phyloP scores from a whole-genome alignment of 1,140 invertebrate species.

The Macrotrachela quadricornifera region DNA sequence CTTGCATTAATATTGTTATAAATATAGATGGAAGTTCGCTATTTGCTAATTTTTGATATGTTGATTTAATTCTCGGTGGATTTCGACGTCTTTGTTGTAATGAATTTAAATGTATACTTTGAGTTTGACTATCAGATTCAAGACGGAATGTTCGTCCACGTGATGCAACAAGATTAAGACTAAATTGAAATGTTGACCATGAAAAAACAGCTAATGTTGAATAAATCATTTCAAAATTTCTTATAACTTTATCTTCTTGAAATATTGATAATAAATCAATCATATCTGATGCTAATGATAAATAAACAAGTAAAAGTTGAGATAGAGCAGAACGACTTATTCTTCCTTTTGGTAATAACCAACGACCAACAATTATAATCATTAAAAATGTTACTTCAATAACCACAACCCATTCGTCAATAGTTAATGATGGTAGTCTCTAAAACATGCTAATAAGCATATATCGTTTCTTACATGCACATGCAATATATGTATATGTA shows the following conservation, averaged over 20 bases:
- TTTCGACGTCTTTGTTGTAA: no score
- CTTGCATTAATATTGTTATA: slow-evolving; percentile 33
- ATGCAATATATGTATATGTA: no score
- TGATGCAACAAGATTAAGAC: slow-evolving; percentile 5
- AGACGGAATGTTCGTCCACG: slow-evolving; percentile 3
- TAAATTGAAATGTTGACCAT: slow-evolving; percentile 7
- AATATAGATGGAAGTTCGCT: slow-evolving; percentile 52
- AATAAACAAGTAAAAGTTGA: slow-evolving; percentile 8
- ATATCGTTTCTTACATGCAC: no score
- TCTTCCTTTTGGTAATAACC: slow-evolving; percentile 9
- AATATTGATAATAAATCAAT: slow-evolving; percentile 5
- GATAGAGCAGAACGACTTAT: slow-evolving; percentile 4
- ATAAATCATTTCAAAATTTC: slow-evolving; percentile 1
- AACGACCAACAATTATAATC: slow-evolving; percentile 6
- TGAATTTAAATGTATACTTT: no score
- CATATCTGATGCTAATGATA: slow-evolving; percentile 7
- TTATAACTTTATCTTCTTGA: slow-evolving; percentile 2
- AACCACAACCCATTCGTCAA: not conserved
- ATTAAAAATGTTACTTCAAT: slow-evolving; percentile 6
- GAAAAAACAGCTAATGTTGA: slow-evolving; percentile 5
- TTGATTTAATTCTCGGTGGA: no score
- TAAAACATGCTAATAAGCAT: no score
- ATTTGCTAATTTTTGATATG: not conserved
- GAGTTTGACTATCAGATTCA: no score
- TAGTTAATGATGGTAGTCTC: no score